phyloP scores from a whole-genome alignment of 2,797 vertebrate species.

The Sorex maritimensis region DNA sequence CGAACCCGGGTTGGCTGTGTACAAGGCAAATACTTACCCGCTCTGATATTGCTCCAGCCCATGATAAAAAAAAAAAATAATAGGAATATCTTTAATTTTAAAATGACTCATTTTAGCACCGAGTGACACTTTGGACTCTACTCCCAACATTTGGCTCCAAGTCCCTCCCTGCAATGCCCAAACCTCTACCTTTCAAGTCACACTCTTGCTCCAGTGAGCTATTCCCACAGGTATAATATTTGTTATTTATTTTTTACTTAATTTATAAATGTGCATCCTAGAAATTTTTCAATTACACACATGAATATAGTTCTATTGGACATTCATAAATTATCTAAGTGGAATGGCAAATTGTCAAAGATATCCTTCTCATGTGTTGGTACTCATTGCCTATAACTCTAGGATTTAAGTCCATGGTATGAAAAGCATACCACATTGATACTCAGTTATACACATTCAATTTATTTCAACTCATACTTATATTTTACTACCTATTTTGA shows the following conservation, averaged over 20 bases:
- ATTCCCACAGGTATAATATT: no score
- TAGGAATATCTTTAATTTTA: no score
- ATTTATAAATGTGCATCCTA: not conserved
- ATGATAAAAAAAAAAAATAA: no score
- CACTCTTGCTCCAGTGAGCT: no score
- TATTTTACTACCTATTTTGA: not conserved
- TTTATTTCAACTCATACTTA: not conserved
- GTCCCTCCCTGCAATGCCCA: no score
- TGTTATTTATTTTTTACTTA: not conserved
- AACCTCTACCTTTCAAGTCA: no score
- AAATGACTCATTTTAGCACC: no score
- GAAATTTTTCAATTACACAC: not conserved
- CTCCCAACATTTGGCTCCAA: no score
- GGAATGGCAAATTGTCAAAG: not conserved
- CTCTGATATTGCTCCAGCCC: no score
- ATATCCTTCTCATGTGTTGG: not conserved
- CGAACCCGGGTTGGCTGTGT: no score
- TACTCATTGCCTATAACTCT: not conserved
- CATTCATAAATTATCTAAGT: not conserved
- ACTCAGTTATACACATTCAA: not conserved
- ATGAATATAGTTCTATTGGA: not conserved
- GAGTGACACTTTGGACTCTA: no score
- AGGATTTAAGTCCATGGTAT: not conserved
- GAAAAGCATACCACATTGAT: not conserved
- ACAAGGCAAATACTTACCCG: no score